Conservation (phyloP, 2,113 vertebrate genomes). For the Actenoides hombroni region DNA sequence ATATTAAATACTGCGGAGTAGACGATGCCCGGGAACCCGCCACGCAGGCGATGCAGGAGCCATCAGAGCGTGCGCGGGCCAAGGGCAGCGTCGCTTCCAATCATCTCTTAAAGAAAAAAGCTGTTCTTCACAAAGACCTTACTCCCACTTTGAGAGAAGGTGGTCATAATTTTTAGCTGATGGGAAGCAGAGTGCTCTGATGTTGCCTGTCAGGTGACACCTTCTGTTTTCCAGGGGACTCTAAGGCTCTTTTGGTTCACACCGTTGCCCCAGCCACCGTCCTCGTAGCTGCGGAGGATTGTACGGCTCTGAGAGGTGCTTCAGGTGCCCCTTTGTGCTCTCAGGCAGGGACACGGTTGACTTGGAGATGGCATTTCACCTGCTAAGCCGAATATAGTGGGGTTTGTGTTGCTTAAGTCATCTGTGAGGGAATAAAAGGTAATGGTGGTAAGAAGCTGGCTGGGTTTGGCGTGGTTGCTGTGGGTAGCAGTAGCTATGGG, state of each 20-base stretch:
- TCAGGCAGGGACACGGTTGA: neutral
- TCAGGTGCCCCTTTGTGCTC: neutral
- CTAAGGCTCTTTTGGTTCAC: neutral
- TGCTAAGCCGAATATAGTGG: neutral
- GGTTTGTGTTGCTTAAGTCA: neutral
- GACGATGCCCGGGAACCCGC: neutral
- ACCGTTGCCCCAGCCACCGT: fast-evolving
- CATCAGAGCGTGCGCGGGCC: neutral
- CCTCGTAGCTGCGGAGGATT: neutral
- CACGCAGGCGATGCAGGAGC: neutral
- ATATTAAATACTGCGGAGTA: neutral
- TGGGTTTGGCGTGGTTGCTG: neutral
- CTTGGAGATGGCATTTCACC: neutral
- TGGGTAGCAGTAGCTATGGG: neutral
- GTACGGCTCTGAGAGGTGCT: neutral
- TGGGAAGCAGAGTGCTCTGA: neutral
- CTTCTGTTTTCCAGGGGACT: neutral
- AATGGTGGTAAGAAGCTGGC: neutral
- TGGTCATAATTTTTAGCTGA: neutral
- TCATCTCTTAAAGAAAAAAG: neutral
- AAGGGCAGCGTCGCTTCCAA: neutral
- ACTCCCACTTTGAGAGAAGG: neutral
- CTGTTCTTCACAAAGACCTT: neutral
- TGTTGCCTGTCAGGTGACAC: too few species aligned
- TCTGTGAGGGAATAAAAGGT: neutral